A percentile compares a stretch with the other conserved stretches of the same genome.
Evolutionary conservation across 37 sponge, comb jelly and placozoan species (phyloP).

Genomic region (Corticium candelabrum): DNA sequence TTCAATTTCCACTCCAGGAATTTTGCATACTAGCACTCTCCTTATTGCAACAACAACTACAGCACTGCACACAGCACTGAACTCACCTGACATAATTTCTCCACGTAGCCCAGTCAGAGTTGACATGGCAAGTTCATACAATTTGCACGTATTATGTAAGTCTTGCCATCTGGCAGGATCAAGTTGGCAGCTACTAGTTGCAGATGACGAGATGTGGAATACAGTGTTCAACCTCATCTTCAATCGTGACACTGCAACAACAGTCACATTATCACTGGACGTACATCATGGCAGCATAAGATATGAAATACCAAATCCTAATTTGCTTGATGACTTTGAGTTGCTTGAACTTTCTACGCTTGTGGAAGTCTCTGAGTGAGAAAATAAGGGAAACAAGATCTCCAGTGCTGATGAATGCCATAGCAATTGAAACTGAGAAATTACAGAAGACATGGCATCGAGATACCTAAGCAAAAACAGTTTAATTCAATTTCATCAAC

Average conservation of each 20-base stretch:
- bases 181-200: slow-evolving; percentile 1
- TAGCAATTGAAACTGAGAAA: background rate
- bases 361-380: too few species aligned
- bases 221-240: background rate
- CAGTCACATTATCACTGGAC: background rate
- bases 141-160: slow-evolving; percentile 2
- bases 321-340: too few species aligned
- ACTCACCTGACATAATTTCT: slow-evolving; percentile 49
- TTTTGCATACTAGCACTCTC: too few species aligned
- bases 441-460: too few species aligned
- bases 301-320: background rate
- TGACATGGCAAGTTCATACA: slow-evolving; percentile 27
- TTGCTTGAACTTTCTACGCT: too few species aligned
- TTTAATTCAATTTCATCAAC: too few species aligned
- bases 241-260: background rate
- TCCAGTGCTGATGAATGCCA: background rate
- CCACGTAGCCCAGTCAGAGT: slow-evolving; percentile 13
- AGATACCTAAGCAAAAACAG: too few species aligned
- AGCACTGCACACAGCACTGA: too few species aligned
- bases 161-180: slow-evolving; percentile 3
- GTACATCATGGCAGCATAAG: background rate
- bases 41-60: too few species aligned
- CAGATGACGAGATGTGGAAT: slow-evolving; percentile 19
- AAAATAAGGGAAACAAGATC: background rate
- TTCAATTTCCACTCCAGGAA: too few species aligned